A percentile compares a stretch with the other conserved stretches of the same genome.
Evolutionary conservation across 2,113 vertebrate species (phyloP).

Genomic region (Ophthalmolycus amberensis): DNA sequence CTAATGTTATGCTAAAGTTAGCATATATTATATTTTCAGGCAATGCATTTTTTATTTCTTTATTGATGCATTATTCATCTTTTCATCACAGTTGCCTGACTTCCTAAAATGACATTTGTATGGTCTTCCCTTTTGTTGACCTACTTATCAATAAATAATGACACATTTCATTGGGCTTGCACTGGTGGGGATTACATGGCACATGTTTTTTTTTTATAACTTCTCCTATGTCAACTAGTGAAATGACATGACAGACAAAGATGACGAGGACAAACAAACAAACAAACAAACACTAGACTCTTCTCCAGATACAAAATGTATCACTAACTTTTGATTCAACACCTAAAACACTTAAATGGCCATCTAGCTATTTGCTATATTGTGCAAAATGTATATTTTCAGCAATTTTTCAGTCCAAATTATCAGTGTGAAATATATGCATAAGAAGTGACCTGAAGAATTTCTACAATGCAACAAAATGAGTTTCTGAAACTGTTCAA

Average conservation of each 20-base stretch:
- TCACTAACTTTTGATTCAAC: neutral
- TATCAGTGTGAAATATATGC: neutral
- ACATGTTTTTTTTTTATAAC: constrained; percentile 14
- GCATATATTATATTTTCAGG: constrained; percentile 26
- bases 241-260: constrained; percentile 3
- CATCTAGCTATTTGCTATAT: neutral
- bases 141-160: constrained; percentile 53
- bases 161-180: constrained; percentile 28
- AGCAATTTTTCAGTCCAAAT: neutral
- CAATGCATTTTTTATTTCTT: constrained; percentile 46
- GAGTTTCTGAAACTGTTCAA: no score
- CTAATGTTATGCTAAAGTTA: no score
- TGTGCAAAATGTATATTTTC: neutral
- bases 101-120: constrained; percentile 52
- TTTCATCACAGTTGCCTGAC: constrained; percentile 44
- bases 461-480: no score
- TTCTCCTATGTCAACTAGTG: neutral
- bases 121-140: constrained; percentile 24
- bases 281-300: neutral
- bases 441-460: no score
- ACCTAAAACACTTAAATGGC: neutral
- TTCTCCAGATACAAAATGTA: neutral
- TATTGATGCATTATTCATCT: constrained; percentile 56
- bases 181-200: constrained; percentile 27
- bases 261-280: constrained; percentile 4